Conservation (phyloP, 2,797 vertebrate genomes). For the Eleutherodactylus coqui region DNA sequence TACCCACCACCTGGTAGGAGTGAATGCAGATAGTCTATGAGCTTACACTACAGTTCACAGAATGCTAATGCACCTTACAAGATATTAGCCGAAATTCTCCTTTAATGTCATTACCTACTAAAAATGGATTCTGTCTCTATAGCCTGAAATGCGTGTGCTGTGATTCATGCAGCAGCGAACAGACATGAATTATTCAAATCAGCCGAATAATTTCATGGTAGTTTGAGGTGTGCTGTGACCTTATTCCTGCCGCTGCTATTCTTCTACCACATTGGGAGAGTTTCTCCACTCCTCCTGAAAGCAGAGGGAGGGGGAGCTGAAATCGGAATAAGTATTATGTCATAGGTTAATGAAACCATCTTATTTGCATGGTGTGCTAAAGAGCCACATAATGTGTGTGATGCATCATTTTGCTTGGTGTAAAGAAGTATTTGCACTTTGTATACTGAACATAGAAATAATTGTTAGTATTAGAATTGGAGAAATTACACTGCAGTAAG, state of each 20-base stretch:
- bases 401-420: slow-evolving; percentile 3
- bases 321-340: not conserved
- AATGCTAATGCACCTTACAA: not conserved
- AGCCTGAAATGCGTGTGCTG: slow-evolving; percentile 40
- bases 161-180: slow-evolving; percentile 27
- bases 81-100: not conserved
- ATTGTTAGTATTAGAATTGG: not conserved
- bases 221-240: slow-evolving; percentile 59
- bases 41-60: not conserved
- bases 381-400: slow-evolving; percentile 8
- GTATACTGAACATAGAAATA: slow-evolving; percentile 6
- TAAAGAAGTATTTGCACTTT: slow-evolving; percentile 10
- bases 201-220: slow-evolving; percentile 60
- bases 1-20: not conserved
- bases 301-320: not conserved
- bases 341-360: slow-evolving; percentile 30
- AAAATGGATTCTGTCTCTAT: slow-evolving; percentile 59
- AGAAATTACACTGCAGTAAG: not conserved
- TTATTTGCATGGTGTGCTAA: slow-evolving; percentile 32
- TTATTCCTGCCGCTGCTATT: slow-evolving; percentile 43
- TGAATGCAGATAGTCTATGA: not conserved
- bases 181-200: slow-evolving; percentile 63
- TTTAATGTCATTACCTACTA: slow-evolving; percentile 20
- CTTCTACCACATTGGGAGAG: slow-evolving; percentile 4
- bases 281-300: slow-evolving; percentile 23